Base-by-base conservation (phyloP, 2,797 vertebrate genomes). In the Rhabdomys pumilio region DNA sequence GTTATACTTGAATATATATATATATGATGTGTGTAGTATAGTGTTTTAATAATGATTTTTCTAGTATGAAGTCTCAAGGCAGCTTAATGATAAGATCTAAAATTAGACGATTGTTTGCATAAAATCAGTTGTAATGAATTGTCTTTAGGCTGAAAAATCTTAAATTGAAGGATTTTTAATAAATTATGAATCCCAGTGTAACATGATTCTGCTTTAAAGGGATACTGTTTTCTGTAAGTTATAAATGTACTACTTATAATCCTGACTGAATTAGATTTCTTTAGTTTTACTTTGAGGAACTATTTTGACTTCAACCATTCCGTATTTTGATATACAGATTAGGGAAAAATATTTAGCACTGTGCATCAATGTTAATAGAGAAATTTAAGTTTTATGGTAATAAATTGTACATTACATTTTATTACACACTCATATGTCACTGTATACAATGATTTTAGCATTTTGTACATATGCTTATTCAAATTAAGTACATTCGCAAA, bases 1-100 rank as follows among this genome's bases (percentile, higher is more conserved):
- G 76, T 97, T 98, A 97, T 92, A 96, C 93, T 98, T 96, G 89
- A 94, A 96, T 96, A 97, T 97, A 55, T 57, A 15, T 31, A 65
- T 65, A 65, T 65, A 65, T 55, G 19, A 50, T 50, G 22, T 61
- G 94, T 98, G 53, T 34, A 55, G 96, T 97, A 97, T 97, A 83
- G 92, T 90, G 94, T 97, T 98, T 98, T 98, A 98, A 98, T 98
- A 98, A 98, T 98, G 94, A 98, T 93, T 97, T 76, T 96, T 95
- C 65, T 97, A 98, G 96, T 97, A 95, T 98, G 98, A 98, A 98
- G 89, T 97, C 92, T 98, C 96, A 96, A 93, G 89, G 93, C 80
- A 96, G 88, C 97, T 97, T 98, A 96, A 98, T 97, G 94, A 92
- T 90, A 73, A 97, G 65, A 83, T 97, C 91, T 98, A 98, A 91